A percentile compares a stretch with the other conserved stretches of the same genome.
These are phyloP conservation scores for Puffinus mauretanicus DNA, from an alignment of 2,113 vertebrate species.

Conservation along the genomic window DNA sequence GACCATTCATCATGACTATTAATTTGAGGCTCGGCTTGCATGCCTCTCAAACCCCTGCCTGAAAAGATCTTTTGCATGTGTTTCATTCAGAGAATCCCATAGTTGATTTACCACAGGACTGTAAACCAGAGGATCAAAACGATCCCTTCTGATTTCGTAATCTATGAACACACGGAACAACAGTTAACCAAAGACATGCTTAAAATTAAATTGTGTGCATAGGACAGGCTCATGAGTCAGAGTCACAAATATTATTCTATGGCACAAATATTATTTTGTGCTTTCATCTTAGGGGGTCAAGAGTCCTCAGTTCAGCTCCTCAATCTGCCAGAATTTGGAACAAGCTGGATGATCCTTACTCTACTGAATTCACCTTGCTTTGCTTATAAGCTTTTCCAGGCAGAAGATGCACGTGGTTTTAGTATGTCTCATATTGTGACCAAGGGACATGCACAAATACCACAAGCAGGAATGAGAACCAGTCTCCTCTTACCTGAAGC, in stretches of 20 bases:
- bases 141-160: neutral
- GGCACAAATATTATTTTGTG: neutral
- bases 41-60: neutral
- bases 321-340: neutral
- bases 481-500: neutral
- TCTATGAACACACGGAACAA: neutral
- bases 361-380: neutral
- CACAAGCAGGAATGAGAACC: neutral
- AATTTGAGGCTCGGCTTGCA: neutral
- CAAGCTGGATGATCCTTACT: neutral
- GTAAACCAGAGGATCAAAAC: neutral
- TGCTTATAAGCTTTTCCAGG: neutral
- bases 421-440: neutral
- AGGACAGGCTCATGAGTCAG: neutral
- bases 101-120: neutral
- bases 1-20: neutral
- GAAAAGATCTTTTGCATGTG: neutral
- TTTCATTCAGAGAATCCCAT: neutral
- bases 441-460: neutral
- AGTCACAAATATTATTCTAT: neutral
- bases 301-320: neutral
- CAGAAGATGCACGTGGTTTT: rapidly evolving
- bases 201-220: neutral
- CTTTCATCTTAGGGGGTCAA: neutral
- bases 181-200: no score